A percentile compares a stretch with the other conserved stretches of the same genome.
phyloP scores from a whole-genome alignment of 2,888 invertebrate species.

The Acronicta leporina region DNA sequence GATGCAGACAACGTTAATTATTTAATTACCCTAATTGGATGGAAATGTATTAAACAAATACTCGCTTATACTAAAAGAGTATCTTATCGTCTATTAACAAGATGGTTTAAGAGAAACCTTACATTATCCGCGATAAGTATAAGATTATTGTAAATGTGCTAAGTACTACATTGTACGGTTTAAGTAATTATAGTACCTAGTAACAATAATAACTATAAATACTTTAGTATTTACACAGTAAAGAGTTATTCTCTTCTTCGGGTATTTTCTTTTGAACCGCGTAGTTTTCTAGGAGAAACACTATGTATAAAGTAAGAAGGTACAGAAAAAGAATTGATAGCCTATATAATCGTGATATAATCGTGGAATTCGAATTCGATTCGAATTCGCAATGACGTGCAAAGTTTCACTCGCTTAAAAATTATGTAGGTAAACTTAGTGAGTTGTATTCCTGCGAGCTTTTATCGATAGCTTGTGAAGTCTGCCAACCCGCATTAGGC shows the following conservation, averaged over 20 bases:
- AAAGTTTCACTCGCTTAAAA: no score
- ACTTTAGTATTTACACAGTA: neutral
- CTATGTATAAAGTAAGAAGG: no score
- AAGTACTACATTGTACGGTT: conserved; percentile 1
- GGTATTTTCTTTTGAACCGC: neutral
- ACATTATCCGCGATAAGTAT: conserved; percentile 17
- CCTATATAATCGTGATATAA: no score
- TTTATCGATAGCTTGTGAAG: no score
- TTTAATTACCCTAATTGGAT: conserved; percentile 56
- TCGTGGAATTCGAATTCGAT: no score
- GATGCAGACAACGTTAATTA: conserved; percentile 36
- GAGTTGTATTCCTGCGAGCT: no score
- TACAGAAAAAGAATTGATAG: no score
- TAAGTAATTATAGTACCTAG: neutral
- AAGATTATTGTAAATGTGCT: conserved; percentile 21
- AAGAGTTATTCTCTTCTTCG: neutral
- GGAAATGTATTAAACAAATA: conserved; percentile 43
- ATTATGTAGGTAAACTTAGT: no score
- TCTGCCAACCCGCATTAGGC: no score
- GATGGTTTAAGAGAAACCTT: conserved; percentile 45
- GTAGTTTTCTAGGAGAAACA: no score
- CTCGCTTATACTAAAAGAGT: conserved; percentile 22
- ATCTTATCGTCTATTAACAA: conserved; percentile 28
- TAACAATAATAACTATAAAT: neutral
- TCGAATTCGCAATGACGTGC: no score